Evolutionary conservation across 2,888 invertebrate species (phyloP).

Genomic region (Chesias legatella): DNA sequence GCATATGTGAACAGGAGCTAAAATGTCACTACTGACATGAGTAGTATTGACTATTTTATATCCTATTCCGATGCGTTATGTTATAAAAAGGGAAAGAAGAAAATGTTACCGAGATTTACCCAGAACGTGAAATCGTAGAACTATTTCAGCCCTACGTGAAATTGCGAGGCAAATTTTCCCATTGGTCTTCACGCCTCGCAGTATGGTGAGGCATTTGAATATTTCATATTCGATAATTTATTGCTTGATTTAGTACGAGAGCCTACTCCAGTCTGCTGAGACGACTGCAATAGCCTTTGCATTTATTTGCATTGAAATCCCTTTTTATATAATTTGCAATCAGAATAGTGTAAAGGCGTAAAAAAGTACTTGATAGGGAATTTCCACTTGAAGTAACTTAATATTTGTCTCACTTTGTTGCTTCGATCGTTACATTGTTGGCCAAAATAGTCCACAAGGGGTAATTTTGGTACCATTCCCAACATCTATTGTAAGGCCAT

Average conservation of each 20-base stretch:
- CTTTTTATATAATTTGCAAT: slow-evolving; percentile 34
- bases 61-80: not conserved
- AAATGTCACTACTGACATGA: too few relatives aligned
- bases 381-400: too few relatives aligned
- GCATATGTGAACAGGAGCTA: too few relatives aligned
- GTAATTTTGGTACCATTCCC: slow-evolving; percentile 24
- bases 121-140: slow-evolving; percentile 16
- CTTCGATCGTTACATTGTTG: not conserved
- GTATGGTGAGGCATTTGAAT: slow-evolving; percentile 65
- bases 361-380: too few relatives aligned
- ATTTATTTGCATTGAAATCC: slow-evolving; percentile 40
- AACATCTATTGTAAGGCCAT: slow-evolving; percentile 36
- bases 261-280: slow-evolving; percentile 31
- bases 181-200: slow-evolving; percentile 55
- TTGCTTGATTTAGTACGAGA: slow-evolving; percentile 67
- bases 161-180: slow-evolving; percentile 48
- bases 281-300: slow-evolving; percentile 36
- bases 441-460: slow-evolving; percentile 19
- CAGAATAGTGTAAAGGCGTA: not conserved
- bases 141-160: slow-evolving; percentile 35
- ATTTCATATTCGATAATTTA: slow-evolving; percentile 74
- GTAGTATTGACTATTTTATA: too few relatives aligned
- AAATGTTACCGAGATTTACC: slow-evolving; percentile 1
- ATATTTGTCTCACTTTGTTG: not conserved
- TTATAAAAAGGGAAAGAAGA: not conserved